Evolutionary conservation across 2,113 vertebrate genomes (phyloP), one percentile per base, ranked within the genome.

Genomic region (Poeciliopsis occidentalis): DNA sequence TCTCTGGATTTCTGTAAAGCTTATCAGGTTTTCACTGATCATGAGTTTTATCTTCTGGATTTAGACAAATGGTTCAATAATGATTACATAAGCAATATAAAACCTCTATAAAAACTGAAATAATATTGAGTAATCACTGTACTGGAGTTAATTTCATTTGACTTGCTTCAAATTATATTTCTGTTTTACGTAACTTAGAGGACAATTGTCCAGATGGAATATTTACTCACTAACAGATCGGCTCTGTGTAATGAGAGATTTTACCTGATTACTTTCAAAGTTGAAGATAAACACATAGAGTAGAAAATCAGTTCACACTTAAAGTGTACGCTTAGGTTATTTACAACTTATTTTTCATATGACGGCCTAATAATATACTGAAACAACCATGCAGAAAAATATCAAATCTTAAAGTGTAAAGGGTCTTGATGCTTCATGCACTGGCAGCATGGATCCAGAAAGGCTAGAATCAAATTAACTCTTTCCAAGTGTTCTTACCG

Each of bases 381-480:
- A 34, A 66, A 64, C 13, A 64, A 57, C 37, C 15, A 69, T 17
- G 22, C 37, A 54, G 60, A 29, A 78, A 65, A 8, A 60, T 39
- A 32, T 75, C 29, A 24, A 76, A 74, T 62, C 2, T 4, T 4
- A 2, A 51, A 30, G 11, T 67, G 29, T 62, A 27, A 44, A 44
- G 19, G 12, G 34, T 63, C 30, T 74, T 22, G 2, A 64, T 75
- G 12, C 47, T 67, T 84, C 24, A 65, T 44, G 37, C 73, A 3
- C 37, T 39, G 67, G 47, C 51, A 34, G 29, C 19, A n/a, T 22
- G 54, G 11, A 30, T 29, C 37, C 12, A 62, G 70, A 37, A 71
- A 67, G 27, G 67, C 63, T 32, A 30, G 60, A 81, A 63, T 78
- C 64, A 78, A 79, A 85, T 82, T 78, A 80, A 78, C 64, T 70